Conservation (phyloP, 2,113 vertebrate species). For the Columba livia region DNA sequence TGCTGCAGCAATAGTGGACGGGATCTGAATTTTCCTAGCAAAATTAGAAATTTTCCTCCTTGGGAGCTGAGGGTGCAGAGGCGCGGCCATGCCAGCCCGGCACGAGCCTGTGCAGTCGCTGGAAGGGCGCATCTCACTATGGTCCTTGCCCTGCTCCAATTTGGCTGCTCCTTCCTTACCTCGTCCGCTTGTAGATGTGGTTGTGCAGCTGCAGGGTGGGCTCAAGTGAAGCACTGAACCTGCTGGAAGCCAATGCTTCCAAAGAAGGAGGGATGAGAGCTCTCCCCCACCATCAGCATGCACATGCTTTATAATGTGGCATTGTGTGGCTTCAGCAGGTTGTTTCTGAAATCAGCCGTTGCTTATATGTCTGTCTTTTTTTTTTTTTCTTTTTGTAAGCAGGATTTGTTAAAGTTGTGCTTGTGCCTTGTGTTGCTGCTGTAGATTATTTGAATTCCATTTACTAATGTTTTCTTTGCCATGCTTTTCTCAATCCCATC, state of each 20-base stretch:
- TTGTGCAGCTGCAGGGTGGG: neutral
- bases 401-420: neutral
- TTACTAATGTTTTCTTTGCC: neutral
- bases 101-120: neutral
- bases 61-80: neutral
- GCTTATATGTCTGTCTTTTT: neutral
- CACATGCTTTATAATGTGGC: accelerated
- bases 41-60: neutral
- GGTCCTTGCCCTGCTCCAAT: neutral
- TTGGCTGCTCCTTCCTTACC: neutral
- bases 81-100: accelerated
- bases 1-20: neutral
- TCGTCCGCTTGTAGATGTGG: neutral
- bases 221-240: neutral
- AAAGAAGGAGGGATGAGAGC: neutral
- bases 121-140: neutral
- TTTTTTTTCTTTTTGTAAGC: neutral
- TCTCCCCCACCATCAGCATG: neutral
- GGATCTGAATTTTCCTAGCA: neutral
- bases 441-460: neutral
- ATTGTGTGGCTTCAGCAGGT: neutral
- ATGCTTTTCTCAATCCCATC: neutral
- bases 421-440: neutral
- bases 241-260: neutral
- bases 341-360: neutral